Evolutionary conservation across 37 sponge, comb jelly and placozoan species (phyloP), one percentile per base, ranked within the genome.

Genomic region (Petrosia ficiformis): DNA sequence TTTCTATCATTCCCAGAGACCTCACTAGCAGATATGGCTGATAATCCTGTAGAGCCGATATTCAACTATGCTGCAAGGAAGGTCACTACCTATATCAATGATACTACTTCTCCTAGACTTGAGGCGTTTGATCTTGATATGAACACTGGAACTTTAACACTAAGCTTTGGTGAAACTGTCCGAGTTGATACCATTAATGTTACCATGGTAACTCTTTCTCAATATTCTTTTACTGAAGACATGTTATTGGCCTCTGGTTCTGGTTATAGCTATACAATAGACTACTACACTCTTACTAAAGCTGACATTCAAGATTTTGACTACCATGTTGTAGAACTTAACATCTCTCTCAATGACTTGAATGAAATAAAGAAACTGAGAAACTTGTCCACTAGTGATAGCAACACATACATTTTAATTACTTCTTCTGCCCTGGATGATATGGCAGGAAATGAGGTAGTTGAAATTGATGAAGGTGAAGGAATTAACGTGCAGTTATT

Each of bases 161-260:
- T 95, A 1, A 69, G 40, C 25, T 91, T 95, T 61, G 59, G 75
- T 81, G 96, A 95, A 54, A 95, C 92, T 26, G 92, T 95, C 34
- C 80, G 83, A 54, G 95, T 85, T 10, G 54, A 54, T 22, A 84
- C 88, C 16, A 48, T 95, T 42, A 75, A 84, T 37, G 79, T 80
- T 0, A 42, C 76, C 31, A 19, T 58, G 38, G 73, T 94, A 19
- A 86, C 78, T 0, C 59, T 94, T 34, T 76, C 82, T 41, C 80
- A 85, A 44, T 67, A 28, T 28, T 48, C 71, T 3, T 71, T 28
- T 43, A 44, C 75, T 67, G 74, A 54, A 41, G 63, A 60, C 40
- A 71, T 59, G 24, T 57, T 39, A n/a, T 60, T 11, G 2, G 16
- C 32, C 31, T 34, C 43, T 35, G 79, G 37, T 0, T n/a, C 30